A percentile compares a stretch with the other conserved stretches of the same genome.
Conservation (phyloP, 1,140 invertebrate species). For the Ooceraea biroi region DNA sequence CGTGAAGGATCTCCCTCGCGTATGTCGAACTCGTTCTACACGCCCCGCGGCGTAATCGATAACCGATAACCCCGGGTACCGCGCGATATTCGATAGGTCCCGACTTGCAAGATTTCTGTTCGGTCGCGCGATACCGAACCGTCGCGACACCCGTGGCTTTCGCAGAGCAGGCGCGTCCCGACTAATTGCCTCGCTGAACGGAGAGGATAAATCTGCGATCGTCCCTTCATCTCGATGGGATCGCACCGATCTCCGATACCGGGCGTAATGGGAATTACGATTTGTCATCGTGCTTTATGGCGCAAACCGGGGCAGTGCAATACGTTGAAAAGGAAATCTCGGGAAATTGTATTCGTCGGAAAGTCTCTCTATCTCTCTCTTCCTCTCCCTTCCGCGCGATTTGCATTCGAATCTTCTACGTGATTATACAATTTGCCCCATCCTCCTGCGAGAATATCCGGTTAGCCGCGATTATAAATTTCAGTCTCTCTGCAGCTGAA, state of each 20-base stretch:
- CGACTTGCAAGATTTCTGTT: constrained; percentile 43
- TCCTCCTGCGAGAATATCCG: constrained; percentile 12
- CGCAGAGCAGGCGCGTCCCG: constrained; percentile 33
- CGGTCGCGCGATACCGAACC: constrained; percentile 44
- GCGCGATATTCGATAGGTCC: constrained; percentile 63
- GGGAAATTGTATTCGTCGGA: constrained; percentile 26
- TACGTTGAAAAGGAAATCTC: constrained; percentile 28
- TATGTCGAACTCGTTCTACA: constrained; percentile 67
- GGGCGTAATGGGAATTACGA: constrained; percentile 34
- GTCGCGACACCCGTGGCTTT: constrained; percentile 39
- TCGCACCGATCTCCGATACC: constrained; percentile 34
- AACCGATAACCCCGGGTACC: constrained; percentile 71
- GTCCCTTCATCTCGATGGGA: constrained; percentile 5
- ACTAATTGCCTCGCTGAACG: constrained; percentile 64
- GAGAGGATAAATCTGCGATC: constrained; percentile 66
- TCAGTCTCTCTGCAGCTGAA: not conserved
- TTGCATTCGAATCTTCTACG: constrained; percentile 44
- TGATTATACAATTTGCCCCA: constrained; percentile 47
- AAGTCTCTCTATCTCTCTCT: not conserved
- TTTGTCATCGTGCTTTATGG: constrained; percentile 47
- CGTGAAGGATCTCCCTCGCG: constrained; percentile 68
- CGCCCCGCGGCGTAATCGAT: constrained; percentile 70
- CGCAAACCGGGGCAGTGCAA: not conserved
- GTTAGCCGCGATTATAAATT: constrained; percentile 39
- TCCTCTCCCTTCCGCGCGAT: not conserved